Base-by-base conservation (phyloP, 2,797 vertebrate genomes). In the Tragopan temminckii region DNA sequence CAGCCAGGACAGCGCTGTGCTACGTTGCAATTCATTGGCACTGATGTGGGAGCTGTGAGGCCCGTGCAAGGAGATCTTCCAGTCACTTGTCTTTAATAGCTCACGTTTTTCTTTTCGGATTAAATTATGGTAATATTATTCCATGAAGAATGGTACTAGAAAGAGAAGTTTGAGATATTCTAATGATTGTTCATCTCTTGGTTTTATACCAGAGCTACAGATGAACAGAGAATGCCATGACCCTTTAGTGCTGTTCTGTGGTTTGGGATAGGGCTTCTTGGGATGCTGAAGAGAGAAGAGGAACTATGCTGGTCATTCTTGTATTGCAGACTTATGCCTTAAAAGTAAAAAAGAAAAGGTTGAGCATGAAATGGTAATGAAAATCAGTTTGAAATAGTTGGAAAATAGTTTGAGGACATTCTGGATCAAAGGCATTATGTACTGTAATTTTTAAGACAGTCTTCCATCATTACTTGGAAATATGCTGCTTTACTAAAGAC, bases 311-410 rank as follows among this genome's bases (percentile, higher is more conserved):
- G n/a, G 78, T 75, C 45, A 3, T 42, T 64, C 50, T 5, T 38
- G 57, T 31, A 31, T 38, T 3, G 21, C 20, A 45, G 33, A 14
- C 50, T 62, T 11, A 1, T 5, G 0, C 48, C 29, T 9, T 33
- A 66, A 53, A 9, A 58, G 40, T 25, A 52, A 11, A 45, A 36
- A 46, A 29, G 17, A 6, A 31, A 16, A 12, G 21, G 15, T 71
- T 85, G 68, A 66, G 57, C 40, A 2, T 23, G 21, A 24, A n/a
- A 25, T 0, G 0, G 5, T 19, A 40, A 45, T 1, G 0, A n/a
- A 2, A 15, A 24, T 48, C 8, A 2, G 18, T 36, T 17, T 40
- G 24, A 46, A 81, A 23, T 13, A 29, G 62, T 72, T 61, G 43
- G 15, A 42, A 67, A 55, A 76, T 62, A 31, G 9, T 50, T 40